phyloP scores from a whole-genome alignment of 2,888 invertebrate genomes.

The Bedellia somnulentella region DNA sequence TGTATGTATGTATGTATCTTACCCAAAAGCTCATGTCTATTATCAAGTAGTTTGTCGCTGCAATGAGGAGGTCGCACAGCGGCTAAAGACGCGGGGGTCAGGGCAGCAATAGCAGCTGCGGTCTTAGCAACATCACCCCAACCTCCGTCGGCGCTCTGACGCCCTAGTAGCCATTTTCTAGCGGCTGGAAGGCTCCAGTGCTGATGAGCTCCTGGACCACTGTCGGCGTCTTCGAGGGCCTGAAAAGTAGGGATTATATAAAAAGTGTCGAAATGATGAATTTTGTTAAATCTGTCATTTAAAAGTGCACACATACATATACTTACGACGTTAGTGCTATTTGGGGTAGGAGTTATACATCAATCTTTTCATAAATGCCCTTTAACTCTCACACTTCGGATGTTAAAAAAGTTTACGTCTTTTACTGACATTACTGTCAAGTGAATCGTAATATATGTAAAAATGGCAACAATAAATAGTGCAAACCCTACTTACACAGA shows the following conservation, averaged over 20 bases:
- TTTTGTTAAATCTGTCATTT: background rate
- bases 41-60: constrained; percentile 54
- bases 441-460: no score
- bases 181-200: constrained; percentile 81
- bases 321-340: no score
- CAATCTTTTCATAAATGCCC: no score
- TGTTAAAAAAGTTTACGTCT: no score
- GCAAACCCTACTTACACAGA: no score
- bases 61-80: constrained; percentile 64
- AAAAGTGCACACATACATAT: no score
- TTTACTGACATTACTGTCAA: no score
- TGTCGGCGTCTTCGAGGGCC: constrained; percentile 77
- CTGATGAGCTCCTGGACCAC: constrained; percentile 55
- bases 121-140: constrained; percentile 76
- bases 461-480: no score
- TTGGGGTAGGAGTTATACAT: no score
- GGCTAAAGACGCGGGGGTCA: constrained; percentile 72
- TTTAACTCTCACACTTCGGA: no score
- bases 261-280: no score
- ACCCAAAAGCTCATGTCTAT: constrained; percentile 55
- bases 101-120: constrained; percentile 77
- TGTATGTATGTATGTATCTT: no score
- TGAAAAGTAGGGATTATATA: constrained; percentile 18
- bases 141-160: constrained; percentile 77
- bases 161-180: constrained; percentile 70